Evolutionary conservation across 2,888 invertebrate genomes (phyloP), one percentile per base, ranked within the genome.

Genomic region (Megaustenia siamemsis): DNA sequence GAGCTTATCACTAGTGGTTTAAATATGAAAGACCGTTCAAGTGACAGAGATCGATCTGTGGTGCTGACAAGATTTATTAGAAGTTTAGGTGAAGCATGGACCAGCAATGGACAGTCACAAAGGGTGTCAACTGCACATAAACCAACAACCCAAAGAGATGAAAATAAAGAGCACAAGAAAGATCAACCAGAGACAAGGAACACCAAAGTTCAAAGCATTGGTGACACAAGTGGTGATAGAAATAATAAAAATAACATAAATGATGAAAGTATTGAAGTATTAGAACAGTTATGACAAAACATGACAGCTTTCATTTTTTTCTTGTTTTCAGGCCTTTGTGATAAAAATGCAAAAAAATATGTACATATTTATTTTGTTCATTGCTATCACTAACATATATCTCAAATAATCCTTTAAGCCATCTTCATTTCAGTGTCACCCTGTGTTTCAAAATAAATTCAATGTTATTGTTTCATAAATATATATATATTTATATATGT

Each of bases 1-100:
- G 96, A 98, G 35, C 96, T 99, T 90, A 99, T 99, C 94, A 99
- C 98, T 21, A 98, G 98, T 77, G 99, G 98, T 86, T 98, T 98
- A 95, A 98, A 98, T 93, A 98, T 98, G 98, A 89, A 92, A 63
- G 88, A 90, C 56, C 83, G 91, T 15, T 89, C 84, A 24, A 80
- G 73, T 8, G 80, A 84, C n/a, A 63, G 21, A 32, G 66, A 83
- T 21, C 63, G 49, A 18, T 84, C 90, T 0, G 92, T 91, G 6
- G 88, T 88, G 24, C 84, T 92, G 53, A 92, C 90, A 6, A 89
- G 89, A 77, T 87, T 92, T 8, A 88, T 86, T 35, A 12, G 71
- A 45, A 63, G 75, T 18, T 28, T 53, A 21, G 66, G 75, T 28
- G 75, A 82, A 12, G 69, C 66, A 15, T 66, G 40, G 68, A 28